Percentiles rank a stretch among this genome's conserved stretches.
Evolutionary conservation across 1,140 invertebrate genomes (phyloP).

Genomic region (Solenopsis invicta): DNA sequence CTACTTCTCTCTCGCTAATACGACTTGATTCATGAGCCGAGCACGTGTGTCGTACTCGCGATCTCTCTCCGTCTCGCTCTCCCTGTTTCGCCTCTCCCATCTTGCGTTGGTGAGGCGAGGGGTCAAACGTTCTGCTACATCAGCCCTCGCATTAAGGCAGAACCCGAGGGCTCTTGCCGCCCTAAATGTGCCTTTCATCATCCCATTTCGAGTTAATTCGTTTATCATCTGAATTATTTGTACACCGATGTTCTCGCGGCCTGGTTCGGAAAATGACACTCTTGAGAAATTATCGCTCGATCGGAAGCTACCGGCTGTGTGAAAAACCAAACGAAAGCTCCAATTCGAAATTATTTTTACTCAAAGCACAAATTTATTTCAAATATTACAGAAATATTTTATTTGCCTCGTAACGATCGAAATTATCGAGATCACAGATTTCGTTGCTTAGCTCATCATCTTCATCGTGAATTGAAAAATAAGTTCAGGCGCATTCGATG

Average conservation of each 20-base stretch:
- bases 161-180: conserved; percentile 63
- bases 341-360: neutral
- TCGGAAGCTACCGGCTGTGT: neutral
- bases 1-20: conserved; percentile 80
- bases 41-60: conserved; percentile 77
- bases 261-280: conserved; percentile 25
- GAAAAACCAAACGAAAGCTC: neutral
- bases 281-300: conserved; percentile 52
- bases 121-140: conserved; percentile 85
- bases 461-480: conserved; percentile 64
- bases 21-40: conserved; percentile 87
- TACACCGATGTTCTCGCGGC: conserved; percentile 73
- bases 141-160: conserved; percentile 73
- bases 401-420: neutral
- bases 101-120: conserved; percentile 73
- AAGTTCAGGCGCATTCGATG: conserved; percentile 58
- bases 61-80: conserved; percentile 39
- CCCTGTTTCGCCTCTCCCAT: conserved; percentile 29
- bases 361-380: conserved; percentile 14
- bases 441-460: neutral
- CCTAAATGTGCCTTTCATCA: conserved; percentile 86
- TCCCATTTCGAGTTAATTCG: conserved; percentile 85
- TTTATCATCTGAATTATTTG: conserved; percentile 86
- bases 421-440: neutral
- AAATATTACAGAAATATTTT: neutral